Evolutionary conservation across 2,113 vertebrate genomes (phyloP).

Genomic region (Dasyurus viverrinus): DNA sequence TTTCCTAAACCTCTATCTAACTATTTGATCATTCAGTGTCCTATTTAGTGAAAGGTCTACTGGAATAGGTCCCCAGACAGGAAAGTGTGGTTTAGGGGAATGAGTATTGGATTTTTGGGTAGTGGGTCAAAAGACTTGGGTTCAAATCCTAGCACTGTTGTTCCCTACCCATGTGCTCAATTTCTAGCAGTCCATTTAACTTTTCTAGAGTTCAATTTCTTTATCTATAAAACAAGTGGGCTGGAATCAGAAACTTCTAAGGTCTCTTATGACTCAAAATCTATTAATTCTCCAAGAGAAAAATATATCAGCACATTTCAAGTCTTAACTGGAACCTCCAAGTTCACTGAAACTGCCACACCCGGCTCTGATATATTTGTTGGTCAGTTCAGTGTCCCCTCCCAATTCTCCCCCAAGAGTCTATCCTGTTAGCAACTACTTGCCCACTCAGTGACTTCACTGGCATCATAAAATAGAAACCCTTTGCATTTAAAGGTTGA

Average conservation of each 20-base stretch:
- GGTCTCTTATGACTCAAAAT: background rate
- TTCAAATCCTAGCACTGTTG: background rate
- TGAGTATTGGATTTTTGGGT: background rate
- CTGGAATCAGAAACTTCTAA: background rate
- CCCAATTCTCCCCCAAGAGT: background rate
- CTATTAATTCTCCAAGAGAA: background rate
- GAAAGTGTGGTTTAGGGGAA: background rate
- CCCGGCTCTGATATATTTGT: background rate
- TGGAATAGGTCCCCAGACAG: background rate
- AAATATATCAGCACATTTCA: background rate
- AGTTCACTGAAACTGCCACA: background rate
- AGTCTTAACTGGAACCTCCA: background rate
- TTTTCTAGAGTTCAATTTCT: background rate
- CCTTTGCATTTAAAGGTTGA: background rate
- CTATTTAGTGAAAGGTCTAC: background rate
- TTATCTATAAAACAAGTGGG: background rate
- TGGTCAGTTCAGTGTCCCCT: background rate
- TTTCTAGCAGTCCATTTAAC: background rate
- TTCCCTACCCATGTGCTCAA: background rate
- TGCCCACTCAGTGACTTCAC: background rate
- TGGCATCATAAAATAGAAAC: background rate
- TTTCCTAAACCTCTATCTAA: background rate
- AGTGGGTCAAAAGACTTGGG: background rate
- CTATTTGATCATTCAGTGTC: background rate
- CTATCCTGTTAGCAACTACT: background rate